These are phyloP conservation scores for Pasiphila rectangulata DNA, from an alignment of 2,888 invertebrate species.

Conservation along the genomic window DNA sequence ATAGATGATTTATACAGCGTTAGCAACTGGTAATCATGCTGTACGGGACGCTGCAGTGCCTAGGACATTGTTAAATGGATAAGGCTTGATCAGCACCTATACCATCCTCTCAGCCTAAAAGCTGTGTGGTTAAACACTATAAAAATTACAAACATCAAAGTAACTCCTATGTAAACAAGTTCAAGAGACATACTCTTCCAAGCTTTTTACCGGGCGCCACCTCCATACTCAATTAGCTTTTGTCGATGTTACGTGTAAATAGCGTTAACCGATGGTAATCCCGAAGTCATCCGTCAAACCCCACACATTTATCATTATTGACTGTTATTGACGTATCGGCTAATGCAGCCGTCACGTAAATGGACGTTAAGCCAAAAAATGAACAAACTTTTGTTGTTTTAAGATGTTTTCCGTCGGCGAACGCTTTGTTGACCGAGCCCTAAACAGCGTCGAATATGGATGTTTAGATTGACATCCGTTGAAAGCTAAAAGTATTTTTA, in stretches of 20 bases:
- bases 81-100: too few relatives aligned
- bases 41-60: too few relatives aligned
- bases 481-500: constrained; percentile 4
- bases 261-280: constrained; percentile 13
- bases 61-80: too few relatives aligned
- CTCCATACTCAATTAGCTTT: too few relatives aligned
- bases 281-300: constrained; percentile 14
- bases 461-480: constrained; percentile 21
- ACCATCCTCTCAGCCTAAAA: too few relatives aligned
- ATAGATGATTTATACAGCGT: too few relatives aligned
- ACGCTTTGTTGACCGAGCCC: constrained; percentile 30
- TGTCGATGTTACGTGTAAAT: neutral
- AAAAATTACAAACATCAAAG: too few relatives aligned
- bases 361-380: constrained; percentile 35
- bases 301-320: constrained; percentile 32
- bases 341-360: constrained; percentile 52
- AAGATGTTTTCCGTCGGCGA: constrained; percentile 30
- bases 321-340: constrained; percentile 42
- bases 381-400: constrained; percentile 34
- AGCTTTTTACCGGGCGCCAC: too few relatives aligned
- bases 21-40: too few relatives aligned
- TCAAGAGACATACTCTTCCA: too few relatives aligned
- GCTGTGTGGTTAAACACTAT: too few relatives aligned
- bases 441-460: constrained; percentile 28
- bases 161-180: too few relatives aligned